Base-by-base conservation (phyloP, 2,113 vertebrate genomes). In the Rhinoderma darwinii region DNA sequence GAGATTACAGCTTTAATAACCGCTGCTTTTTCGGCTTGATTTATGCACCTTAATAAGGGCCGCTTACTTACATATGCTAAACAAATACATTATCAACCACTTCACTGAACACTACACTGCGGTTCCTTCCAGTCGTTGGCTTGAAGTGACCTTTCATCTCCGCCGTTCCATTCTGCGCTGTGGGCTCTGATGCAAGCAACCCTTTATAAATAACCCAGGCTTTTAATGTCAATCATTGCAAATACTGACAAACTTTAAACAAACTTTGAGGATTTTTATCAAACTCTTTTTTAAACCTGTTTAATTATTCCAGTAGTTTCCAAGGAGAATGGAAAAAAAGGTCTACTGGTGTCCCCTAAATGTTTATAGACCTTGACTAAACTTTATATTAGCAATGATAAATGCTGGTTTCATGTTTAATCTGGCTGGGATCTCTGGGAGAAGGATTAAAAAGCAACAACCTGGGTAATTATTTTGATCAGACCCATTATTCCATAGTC, bases 401-500 rank as follows among this genome's bases (percentile, higher is more conserved):
- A 86, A 88, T 59, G 78, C 83, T 89, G 88, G 79, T 86, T 89
- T 79, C 88, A 88, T 92, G 89, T 92, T 93, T 91, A 89, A 91
- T 91, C 89, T 93, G 92, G 91, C 92, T 88, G 66, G 83, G 81
- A 88, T 90, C 87, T 41, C 88, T 89, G 89, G 86, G 90, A 89
- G 91, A 86, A 89, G 70, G 90, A 91, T 91, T 91, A 74, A 89
- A 89, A 91, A 90, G 86, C 88, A 90, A 89, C 0, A 5, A 88
- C 83, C 41, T 56, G 87, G 88, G 77, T 91, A 92, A 92, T 91
- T 89, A 89, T 80, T 91, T 89, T 88, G 86, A 93, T 90, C 87
- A 90, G 91, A 85, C 78, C 88, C 90, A 90, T 93, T 93, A 92
- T 92, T 89, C 90, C 89, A 14, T 66, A 70, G 82, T 77, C 86